Evolutionary conservation across 2,113 vertebrate genomes (phyloP), one percentile per base, ranked within the genome.

Genomic region (Rhegmatorhina hoffmannsi): DNA sequence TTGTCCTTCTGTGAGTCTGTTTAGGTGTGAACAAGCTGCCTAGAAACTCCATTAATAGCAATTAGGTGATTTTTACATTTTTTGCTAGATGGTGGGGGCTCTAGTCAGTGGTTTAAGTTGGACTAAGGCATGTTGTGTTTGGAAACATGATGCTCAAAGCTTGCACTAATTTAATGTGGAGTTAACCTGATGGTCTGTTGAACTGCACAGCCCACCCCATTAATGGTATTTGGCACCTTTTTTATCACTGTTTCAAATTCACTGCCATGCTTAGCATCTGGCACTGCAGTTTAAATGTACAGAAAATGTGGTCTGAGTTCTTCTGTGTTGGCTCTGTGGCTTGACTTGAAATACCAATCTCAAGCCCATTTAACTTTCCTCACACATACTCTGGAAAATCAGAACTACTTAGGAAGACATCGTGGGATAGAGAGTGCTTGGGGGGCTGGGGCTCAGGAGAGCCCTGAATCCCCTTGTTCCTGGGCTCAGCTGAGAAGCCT

Each of bases 341-440:
- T 29, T 64, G 69, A 28, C 34, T 20, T 18, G 36, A 56, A 46
- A n/a, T 9, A 38, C 46, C 17, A 5, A 1, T 59, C 1, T 0
- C 26, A 26, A 62, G 47, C 21, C 34, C 40, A 43, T 18, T 46
- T 34, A 9, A 31, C 62, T 72, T 90, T 44, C 38, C 18, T 40
- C 4, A 16, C 47, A 16, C 6, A 28, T 25, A 6, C 25, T 62
- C 28, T 46, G 40, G 58, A 18, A 72, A n/a, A 81, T 9, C 23
- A 50, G 19, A 19, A 49, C 16, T 40, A 1, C 15, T 36, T 11
- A 0, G 7, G 46, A 19, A 11, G 33, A 33, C 0, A 0, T 3
- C 9, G 36, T 8, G 19, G 53, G 64, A 26, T 6, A 29, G 62
- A 13, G 43, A 4, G 55, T 9, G 44, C 44, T 31, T 11, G 43